These are phyloP conservation scores for Silvanus unidentatus DNA, from an alignment of 2,888 invertebrate genomes.

Conservation along the genomic window DNA sequence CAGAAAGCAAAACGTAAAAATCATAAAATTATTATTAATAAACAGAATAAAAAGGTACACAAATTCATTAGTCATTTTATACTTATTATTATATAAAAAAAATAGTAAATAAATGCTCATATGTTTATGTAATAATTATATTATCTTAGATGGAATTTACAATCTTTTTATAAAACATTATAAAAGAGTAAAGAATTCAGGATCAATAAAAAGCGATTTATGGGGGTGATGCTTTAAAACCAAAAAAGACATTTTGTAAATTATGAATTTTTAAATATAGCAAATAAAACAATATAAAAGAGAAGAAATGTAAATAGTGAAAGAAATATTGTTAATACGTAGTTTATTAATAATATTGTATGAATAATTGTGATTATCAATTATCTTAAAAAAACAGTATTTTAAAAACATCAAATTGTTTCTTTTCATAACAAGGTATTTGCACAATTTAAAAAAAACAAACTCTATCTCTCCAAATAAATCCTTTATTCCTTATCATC, in stretches of 20 bases:
- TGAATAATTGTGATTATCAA: constrained; percentile 5
- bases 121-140: too few relatives aligned
- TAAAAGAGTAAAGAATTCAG: too few relatives aligned
- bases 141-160: too few relatives aligned
- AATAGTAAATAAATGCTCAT: constrained; percentile 3
- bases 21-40: neutral
- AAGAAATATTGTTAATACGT: constrained; percentile 17
- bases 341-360: constrained; percentile 8
- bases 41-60: neutral
- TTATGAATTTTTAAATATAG: too few relatives aligned
- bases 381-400: constrained; percentile 1
- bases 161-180: too few relatives aligned
- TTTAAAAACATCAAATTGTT: too few relatives aligned
- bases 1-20: constrained; percentile 2
- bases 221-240: neutral
- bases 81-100: neutral
- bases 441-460: neutral
- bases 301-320: constrained; percentile 29
- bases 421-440: neutral
- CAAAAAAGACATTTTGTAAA: constrained; percentile 1
- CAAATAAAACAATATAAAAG: constrained; percentile 3
- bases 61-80: neutral
- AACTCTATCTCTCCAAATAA: too few relatives aligned
- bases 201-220: too few relatives aligned
- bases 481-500: neutral